Conservation (phyloP, 2,113 vertebrate genomes). For the Sterna hirundo region DNA sequence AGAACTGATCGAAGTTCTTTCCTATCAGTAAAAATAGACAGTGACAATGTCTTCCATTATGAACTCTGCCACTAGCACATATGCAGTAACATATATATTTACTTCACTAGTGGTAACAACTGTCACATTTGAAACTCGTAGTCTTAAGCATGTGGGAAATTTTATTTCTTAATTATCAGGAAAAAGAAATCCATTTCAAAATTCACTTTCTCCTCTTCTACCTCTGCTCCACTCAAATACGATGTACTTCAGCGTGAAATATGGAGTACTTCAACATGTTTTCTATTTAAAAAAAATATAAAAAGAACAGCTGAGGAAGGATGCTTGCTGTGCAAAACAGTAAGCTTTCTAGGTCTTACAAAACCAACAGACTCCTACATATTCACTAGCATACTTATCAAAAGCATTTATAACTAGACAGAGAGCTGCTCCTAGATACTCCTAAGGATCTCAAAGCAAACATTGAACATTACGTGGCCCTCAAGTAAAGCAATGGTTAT, state of each 20-base stretch:
- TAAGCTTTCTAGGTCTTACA: not conserved
- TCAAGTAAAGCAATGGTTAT: not conserved
- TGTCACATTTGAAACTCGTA: not conserved
- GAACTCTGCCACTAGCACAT: not conserved
- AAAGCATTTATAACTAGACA: not conserved
- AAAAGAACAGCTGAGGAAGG: not conserved
- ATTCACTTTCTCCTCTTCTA: not conserved
- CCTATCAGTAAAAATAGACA: not conserved
- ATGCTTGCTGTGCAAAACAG: not conserved
- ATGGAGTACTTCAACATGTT: not conserved
- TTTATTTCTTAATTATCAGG: not conserved
- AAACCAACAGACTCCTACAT: not conserved
- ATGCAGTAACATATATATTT: not conserved
- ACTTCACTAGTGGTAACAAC: not conserved
- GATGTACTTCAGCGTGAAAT: not conserved
- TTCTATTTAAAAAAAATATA: not conserved
- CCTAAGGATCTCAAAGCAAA: not conserved
- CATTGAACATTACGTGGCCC: fast-evolving
- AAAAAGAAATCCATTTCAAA: not conserved
- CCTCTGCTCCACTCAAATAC: not conserved
- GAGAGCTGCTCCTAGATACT: not conserved
- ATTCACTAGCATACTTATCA: not conserved
- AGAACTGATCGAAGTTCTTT: not conserved
- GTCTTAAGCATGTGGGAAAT: not conserved
- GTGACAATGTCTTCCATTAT: not conserved